These are phyloP conservation scores for Acrocephalus kingi DNA, from an alignment of 2,113 vertebrate species.

Conservation along the genomic window DNA sequence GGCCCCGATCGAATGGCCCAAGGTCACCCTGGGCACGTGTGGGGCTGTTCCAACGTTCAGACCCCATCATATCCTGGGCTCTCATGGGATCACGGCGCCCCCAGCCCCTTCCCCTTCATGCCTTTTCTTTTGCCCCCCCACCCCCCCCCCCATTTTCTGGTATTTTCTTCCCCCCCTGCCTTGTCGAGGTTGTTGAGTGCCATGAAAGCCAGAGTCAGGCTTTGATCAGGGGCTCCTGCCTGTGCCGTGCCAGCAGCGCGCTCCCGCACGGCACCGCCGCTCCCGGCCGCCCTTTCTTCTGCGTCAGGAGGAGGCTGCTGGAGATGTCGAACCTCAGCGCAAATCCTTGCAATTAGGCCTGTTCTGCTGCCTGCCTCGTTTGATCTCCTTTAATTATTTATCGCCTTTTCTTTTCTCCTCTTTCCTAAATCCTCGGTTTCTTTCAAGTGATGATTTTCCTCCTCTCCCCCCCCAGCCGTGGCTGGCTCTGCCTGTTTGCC, in stretches of 20 bases:
- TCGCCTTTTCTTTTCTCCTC: background rate
- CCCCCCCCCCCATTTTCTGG: background rate
- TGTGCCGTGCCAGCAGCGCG: background rate
- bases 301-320: background rate
- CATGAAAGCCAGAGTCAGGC: background rate
- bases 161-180: background rate
- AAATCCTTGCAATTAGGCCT: constrained; percentile 45
- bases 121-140: background rate
- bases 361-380: constrained; percentile 41
- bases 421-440: background rate
- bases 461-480: background rate
- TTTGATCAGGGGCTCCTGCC: background rate
- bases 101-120: background rate
- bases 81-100: fast-evolving
- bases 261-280: background rate
- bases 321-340: background rate
- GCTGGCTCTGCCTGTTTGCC: background rate
- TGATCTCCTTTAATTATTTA: constrained; percentile 67
- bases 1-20: fast-evolving
- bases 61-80: fast-evolving
- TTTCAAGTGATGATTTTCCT: constrained; percentile 37
- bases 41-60: fast-evolving
- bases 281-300: background rate
- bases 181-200: background rate
- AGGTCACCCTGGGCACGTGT: background rate